Base-by-base conservation (phyloP, 1,140 invertebrate species). In the Chironomus tepperi region DNA sequence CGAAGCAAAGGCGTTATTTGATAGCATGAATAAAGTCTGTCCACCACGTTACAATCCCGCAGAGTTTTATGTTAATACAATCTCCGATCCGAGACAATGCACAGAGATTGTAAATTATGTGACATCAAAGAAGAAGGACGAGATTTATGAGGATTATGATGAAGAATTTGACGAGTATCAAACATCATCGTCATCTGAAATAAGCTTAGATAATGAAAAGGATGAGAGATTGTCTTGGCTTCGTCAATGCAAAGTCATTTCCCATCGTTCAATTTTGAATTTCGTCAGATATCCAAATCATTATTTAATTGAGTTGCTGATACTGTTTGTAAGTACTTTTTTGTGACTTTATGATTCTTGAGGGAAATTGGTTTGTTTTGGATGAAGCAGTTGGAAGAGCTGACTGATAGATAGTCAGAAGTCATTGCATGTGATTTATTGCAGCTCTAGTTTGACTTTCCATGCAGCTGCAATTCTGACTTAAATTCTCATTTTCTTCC, bases 21-120 rank as follows among this genome's bases (percentile, higher is more conserved):
- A 86, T 73, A 90, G 88, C 70, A 78, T 89, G 73, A 86, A 87
- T 18, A 83, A 86, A 43, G 77, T 81, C 9, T 88, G 88, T 77
- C 88, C 88, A 0, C 73, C 81, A 16, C 86, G 84, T 24, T 92
- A 86, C 79, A 92, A 91, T 83, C 86, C 86, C 2, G 89, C 89
- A 0, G 90, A 92, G 79, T 89, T 88, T 78, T 88, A 88, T 77
- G 85, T 91, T 9, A 77, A 88, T 86, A 79, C 80, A 84, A 75
- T 88, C 87, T 16, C 83, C 86, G 0, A 83, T 83, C 73, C 78
- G 77, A 73, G 76, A 79, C 0, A 82, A 83, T 8, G 84, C 82
- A 3, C 81, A 83, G n/a, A 86, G 87, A 77, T 74, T 75, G 0
- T 81, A 84, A 75, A 80, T 76, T 70, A 80, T 84, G 24, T 57